Evolutionary conservation across 2,797 vertebrate genomes (phyloP), one percentile per base, ranked within the genome.

Genomic region (Nyctalus aviator): DNA sequence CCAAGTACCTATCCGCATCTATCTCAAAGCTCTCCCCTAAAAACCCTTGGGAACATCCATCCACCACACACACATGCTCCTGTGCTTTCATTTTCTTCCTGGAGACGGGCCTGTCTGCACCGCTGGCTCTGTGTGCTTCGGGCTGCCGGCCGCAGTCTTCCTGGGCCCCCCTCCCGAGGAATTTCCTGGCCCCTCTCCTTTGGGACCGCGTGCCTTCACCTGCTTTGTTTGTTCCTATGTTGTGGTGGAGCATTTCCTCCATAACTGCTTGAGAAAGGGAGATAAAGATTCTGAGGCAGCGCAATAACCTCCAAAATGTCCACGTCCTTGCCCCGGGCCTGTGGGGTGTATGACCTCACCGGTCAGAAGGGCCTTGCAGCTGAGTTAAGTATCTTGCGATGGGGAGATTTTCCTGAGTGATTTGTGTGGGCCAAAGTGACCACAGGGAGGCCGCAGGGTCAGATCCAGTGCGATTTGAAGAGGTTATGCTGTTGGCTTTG

Each of bases 91-190:
- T 25, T 78, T 8, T 30, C 0, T 73, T 30, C 35, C 8, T 44
- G 35, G 35, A 35, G 30, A 17, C 5, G 20, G 3, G 5, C 9
- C 27, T n/a, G 72, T 27, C 41, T 0, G 3, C 3, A 2, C 21
- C 72, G 21, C 9, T 23, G 44, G 32, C 27, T 30, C 48, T 30
- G 41, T n/a, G 35, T 30, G 15, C 46, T 25, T 25, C 2, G 21
- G 50, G 53, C 32, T 35, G 44, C 23, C 5, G 12, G 35, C 7
- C 13, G 9, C 53, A 7, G 30, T 14, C 35, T 20, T n/a, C 50
- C 27, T 14, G 30, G 21, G 21, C 27, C 30, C 23, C 32, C n/a
- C 8, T 30, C n/a, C 15, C 41, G 3, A 21, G 72, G 30, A 30
- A 13, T 64, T 44, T 20, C 35, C 69, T 62, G 12, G 8, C 8